A percentile compares a stretch with the other conserved stretches of the same genome.
phyloP scores from a whole-genome alignment of 2,888 invertebrate genomes.

The Alitta virens region DNA sequence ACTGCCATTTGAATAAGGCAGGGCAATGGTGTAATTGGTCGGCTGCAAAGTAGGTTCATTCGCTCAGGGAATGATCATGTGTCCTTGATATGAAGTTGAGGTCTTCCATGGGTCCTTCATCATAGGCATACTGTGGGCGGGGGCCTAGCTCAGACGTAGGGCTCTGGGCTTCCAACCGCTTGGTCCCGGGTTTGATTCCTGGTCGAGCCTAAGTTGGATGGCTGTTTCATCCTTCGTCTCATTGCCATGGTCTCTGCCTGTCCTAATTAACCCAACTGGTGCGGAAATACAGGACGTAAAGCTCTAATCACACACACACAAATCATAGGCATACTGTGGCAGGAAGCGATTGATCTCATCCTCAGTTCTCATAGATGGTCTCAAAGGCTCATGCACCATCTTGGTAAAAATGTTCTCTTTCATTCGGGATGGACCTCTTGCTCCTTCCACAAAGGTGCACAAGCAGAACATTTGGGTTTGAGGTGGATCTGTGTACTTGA shows the following conservation, averaged over 20 bases:
- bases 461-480: no score
- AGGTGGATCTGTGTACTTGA: no score
- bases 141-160: no score
- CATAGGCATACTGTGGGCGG: no score
- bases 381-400: conserved; percentile 21
- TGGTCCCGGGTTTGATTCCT: no score
- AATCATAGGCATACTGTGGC: conserved; percentile 47
- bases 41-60: conserved; percentile 32
- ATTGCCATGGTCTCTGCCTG: no score
- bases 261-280: no score
- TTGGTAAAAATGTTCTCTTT: conserved; percentile 32
- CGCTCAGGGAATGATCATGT: conserved; percentile 45
- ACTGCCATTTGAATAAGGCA: neutral
- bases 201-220: no score
- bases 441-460: conserved; percentile 55
- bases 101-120: conserved; percentile 42
- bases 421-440: conserved; percentile 49
- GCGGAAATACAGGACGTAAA: no score
- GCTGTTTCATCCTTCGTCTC: no score
- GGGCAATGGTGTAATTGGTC: neutral
- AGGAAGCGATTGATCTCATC: conserved; percentile 45
- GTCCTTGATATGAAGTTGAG: conserved; percentile 55
- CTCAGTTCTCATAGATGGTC: conserved; percentile 50
- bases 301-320: no score
- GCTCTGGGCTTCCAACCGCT: no score